Percentiles rank a stretch among this genome's conserved stretches.
These are phyloP conservation scores for Battus philenor DNA, from an alignment of 1,140 invertebrate species.

Conservation along the genomic window DNA sequence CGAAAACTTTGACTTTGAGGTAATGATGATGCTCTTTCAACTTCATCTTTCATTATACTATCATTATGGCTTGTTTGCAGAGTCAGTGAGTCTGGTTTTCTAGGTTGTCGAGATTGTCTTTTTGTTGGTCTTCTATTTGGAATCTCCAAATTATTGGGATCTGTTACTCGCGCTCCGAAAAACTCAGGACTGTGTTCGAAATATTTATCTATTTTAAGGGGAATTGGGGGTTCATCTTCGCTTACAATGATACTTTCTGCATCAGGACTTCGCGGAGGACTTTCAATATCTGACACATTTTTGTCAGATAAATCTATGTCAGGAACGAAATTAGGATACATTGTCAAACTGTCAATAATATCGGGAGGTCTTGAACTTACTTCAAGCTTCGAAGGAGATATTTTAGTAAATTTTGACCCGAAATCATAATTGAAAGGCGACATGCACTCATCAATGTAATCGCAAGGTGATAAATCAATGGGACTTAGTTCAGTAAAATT, in stretches of 20 bases:
- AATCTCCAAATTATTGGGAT: conserved; percentile 60
- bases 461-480: conserved; percentile 47
- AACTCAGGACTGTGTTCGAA: conserved; percentile 76
- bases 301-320: conserved; percentile 69
- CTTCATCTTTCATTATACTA: conserved; percentile 40
- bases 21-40: conserved; percentile 60
- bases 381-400: conserved; percentile 27
- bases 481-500: conserved; percentile 51
- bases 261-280: conserved; percentile 58
- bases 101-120: conserved; percentile 51
- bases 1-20: conserved; percentile 61
- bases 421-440: conserved; percentile 37
- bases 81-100: conserved; percentile 66
- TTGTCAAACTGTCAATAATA: conserved; percentile 64
- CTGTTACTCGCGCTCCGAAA: conserved; percentile 68
- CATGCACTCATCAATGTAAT: conserved; percentile 20
- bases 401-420: conserved; percentile 35
- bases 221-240: conserved; percentile 72
- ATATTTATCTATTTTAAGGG: conserved; percentile 74
- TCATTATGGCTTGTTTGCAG: conserved; percentile 52
- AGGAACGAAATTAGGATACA: conserved; percentile 68
- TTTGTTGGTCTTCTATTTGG: conserved; percentile 54
- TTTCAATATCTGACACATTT: conserved; percentile 61
- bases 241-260: conserved; percentile 66
- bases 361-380: conserved; percentile 44